Evolutionary conservation across 2,888 invertebrate species (phyloP).

Genomic region (Ommatoiulus sabulosus): DNA sequence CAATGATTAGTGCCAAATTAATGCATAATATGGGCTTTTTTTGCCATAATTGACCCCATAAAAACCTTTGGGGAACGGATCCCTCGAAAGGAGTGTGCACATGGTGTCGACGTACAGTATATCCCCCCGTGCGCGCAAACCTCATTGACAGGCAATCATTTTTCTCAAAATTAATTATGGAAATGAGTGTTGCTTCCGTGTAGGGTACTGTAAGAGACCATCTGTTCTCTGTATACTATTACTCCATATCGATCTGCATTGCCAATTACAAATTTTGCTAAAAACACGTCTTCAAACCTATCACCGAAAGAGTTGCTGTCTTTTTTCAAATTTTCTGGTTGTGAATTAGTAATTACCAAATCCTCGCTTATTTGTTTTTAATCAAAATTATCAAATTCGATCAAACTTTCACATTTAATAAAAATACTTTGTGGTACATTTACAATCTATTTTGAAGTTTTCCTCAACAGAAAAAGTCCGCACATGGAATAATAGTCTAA

Average conservation of each 20-base stretch:
- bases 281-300: neutral
- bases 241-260: slow-evolving; percentile 31
- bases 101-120: neutral
- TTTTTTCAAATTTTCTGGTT: neutral
- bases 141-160: slow-evolving; percentile 40
- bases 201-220: neutral
- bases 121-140: neutral
- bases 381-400: too few relatives aligned
- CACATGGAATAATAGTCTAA: too few relatives aligned
- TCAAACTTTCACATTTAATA: too few relatives aligned
- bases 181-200: slow-evolving; percentile 24
- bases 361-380: neutral
- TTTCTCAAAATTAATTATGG: slow-evolving; percentile 38
- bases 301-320: neutral
- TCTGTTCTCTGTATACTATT: slow-evolving; percentile 31
- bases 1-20: neutral
- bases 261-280: neutral
- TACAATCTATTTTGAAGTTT: too few relatives aligned
- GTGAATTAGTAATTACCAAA: neutral
- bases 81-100: neutral
- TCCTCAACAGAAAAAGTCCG: too few relatives aligned
- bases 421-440: too few relatives aligned
- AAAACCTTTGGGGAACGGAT: neutral
- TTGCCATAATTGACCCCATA: slow-evolving; percentile 17
- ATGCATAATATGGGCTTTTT: neutral